Evolutionary conservation across 2,888 invertebrate species (phyloP), one percentile per base, ranked within the genome.

Genomic region (Scaptodrosophila latifasciaeformis): DNA sequence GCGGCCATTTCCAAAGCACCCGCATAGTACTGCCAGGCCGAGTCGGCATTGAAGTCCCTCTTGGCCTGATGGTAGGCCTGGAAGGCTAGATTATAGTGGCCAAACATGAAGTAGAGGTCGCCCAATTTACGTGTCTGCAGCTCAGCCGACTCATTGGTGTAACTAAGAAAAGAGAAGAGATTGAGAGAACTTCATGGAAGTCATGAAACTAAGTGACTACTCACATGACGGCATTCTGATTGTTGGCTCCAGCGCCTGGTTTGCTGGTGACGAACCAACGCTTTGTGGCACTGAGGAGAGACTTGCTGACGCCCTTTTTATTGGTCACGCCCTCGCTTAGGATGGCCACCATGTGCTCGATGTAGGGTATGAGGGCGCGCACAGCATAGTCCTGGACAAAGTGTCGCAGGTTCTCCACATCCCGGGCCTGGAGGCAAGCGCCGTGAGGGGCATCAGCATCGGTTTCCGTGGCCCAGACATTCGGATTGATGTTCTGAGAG

Each of bases 1-100:
- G 95, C 95, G 4, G 97, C 97, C 97, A 98, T 97, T 88, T 97
- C 97, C 44, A 97, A 88, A 3, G 99, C 97, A 7, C 98, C 97
- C 0, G 99, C 97, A 86, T 95, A 97, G 85, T 98, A 95, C 21
- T 97, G 89, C 97, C 97, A 98, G 0, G 99, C 99, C 67, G 96
- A 95, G 85, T 99, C 99, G 1, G 94, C 94, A 82, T 94, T 95
- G 85, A 99, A 99, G 85, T 99, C 99, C 48, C 97, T 91, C 87
- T 99, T 99, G n/a, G 97, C 96, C 35, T 94, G 92, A 86, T 99
- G 97, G 87, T 98, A 99, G 0, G 95, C 91, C 84, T 86, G 65
- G 87, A 95, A 97, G 5, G 98, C 96, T 66, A 95, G 89, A 65
- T 92, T 92, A 87, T 97, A 97, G 82, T 96, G 93, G 2, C 96